Evolutionary conservation across 2,888 invertebrate genomes (phyloP).

Genomic region (Mythimna ferrago): DNA sequence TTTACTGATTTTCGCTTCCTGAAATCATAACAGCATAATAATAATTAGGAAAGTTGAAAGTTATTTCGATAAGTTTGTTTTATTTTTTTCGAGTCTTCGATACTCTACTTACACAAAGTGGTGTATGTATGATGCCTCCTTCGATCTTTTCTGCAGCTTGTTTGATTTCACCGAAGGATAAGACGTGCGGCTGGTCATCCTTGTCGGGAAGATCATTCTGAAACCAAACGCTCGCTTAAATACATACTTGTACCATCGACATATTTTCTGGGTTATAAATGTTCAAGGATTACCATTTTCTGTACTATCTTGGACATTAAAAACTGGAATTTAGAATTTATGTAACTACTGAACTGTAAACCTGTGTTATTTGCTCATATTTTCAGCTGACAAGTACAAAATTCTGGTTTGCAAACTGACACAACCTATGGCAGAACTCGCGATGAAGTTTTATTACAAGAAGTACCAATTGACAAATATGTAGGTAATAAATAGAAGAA

Average conservation of each 20-base stretch:
- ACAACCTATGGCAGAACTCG: not conserved
- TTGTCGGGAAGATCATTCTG: constrained; percentile 56
- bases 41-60: not conserved
- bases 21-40: constrained; percentile 58
- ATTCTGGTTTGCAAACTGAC: not conserved
- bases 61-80: not conserved
- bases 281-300: constrained; percentile 35
- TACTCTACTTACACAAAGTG: constrained; percentile 81
- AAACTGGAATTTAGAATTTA: constrained; percentile 40
- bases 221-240: constrained; percentile 24
- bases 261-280: not conserved
- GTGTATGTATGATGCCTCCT: constrained; percentile 85
- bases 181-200: constrained; percentile 67
- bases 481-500: not conserved
- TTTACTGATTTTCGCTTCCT: constrained; percentile 88
- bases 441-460: not conserved
- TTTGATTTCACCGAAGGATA: constrained; percentile 84
- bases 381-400: not conserved
- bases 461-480: not conserved
- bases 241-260: not conserved
- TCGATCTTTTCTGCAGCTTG: constrained; percentile 83
- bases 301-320: not conserved
- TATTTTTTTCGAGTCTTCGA: not conserved
- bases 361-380: constrained; percentile 19
- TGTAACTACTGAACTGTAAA: not conserved